Evolutionary conservation across 2,888 invertebrate species (phyloP), one percentile per base, ranked within the genome.

Genomic region (Meloe dianella): DNA sequence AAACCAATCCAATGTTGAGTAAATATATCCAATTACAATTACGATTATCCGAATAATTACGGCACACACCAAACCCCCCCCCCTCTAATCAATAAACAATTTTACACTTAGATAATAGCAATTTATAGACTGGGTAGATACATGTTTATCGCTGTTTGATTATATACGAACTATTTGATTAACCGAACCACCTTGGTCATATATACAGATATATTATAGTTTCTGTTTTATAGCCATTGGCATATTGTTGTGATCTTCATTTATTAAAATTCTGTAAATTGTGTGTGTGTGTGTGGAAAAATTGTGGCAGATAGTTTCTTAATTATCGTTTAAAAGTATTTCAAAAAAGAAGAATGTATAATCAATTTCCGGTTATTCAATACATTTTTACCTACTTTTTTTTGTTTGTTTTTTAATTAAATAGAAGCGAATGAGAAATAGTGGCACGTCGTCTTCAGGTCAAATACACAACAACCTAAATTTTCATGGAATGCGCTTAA

Each of bases 321-420:
- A 47, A 47, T 47, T 47, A 47, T 47, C 20, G 10, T 47, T 9
- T 20, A 10, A 47, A 47, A 20, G 20, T 47, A 47, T 20, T 47
- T 47, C n/a, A 47, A 47, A 20, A 47, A n/a, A n/a, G n/a, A n/a
- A n/a, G n/a, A n/a, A 47, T 47, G 17, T 47, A 9, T 22, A 20
- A 47, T 47, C 20, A 47, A 47, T 47, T 47, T 47, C 47, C 47
- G 47, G 47, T 47, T 47, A 47, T 47, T 20, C 3, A 47, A 20
- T 47, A 8, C 20, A 47, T 47, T 47, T 20, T 12, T 20, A 47
- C 20, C 47, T 47, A 47, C 20, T 47, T 47, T 47, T 47, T 47
- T 20, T 9, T 9, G 7, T 41, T 0, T 41, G 7, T 6, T 41
- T n/a, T n/a, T 7, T 17, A 41, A 41, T 17, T 8, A 17, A 41